Conservation (phyloP, 2,888 invertebrate genomes). For the Nomada goodeniana region DNA sequence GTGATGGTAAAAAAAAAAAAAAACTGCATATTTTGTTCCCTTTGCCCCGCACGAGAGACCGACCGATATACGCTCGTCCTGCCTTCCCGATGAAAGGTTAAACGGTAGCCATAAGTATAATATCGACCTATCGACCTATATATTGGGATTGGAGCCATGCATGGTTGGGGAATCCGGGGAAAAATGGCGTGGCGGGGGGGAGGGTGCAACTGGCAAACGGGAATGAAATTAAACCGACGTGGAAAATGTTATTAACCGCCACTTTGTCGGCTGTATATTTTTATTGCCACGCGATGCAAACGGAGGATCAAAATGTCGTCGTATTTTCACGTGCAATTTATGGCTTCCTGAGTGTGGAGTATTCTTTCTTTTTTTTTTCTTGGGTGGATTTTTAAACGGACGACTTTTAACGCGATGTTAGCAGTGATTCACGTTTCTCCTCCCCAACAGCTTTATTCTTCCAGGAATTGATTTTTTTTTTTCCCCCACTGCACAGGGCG, state of each 20-base stretch:
- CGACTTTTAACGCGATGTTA: not conserved
- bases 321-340: not conserved
- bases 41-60: not conserved
- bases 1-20: no score
- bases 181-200: no score
- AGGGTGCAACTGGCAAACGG: no score
- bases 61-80: not conserved
- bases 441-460: conserved; percentile 10
- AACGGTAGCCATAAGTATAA: conserved; percentile 46
- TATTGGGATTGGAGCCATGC: conserved; percentile 4
- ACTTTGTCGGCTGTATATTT: not conserved
- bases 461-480: not conserved
- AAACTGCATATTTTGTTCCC: no score
- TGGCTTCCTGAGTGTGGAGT: not conserved
- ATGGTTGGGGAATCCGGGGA: not conserved
- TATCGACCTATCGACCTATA: conserved; percentile 55
- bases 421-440: not conserved
- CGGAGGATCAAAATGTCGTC: no score
- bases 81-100: conserved; percentile 26
- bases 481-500: not conserved
- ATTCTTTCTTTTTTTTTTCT: not conserved
- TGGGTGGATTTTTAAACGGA: not conserved
- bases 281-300: no score
- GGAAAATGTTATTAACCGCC: no score
- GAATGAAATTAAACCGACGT: no score